phyloP scores from a whole-genome alignment of 53 echinoderm and acorn worm genomes.

The Henricia sp. region DNA sequence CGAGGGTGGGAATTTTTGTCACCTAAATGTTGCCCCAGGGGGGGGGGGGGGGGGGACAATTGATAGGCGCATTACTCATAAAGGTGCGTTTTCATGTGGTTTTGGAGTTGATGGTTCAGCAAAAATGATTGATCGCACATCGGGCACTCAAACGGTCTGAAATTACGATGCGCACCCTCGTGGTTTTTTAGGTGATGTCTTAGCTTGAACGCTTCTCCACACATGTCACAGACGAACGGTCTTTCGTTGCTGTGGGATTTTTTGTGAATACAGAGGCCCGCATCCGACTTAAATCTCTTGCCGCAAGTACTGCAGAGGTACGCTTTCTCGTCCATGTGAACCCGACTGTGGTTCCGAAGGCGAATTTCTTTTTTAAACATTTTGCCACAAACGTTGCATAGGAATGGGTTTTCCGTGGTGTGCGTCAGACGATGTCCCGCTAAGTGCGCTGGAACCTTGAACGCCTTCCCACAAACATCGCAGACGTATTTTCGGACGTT shows the following conservation, averaged over 20 bases:
- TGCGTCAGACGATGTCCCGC: constrained; percentile 3
- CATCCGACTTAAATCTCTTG: background rate
- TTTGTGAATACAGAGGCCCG: background rate
- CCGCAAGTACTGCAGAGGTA: constrained; percentile 29
- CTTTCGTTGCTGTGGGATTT: constrained; percentile 3
- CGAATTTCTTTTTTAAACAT: background rate
- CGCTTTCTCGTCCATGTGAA: constrained; percentile 11
- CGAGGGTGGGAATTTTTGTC: too few species aligned
- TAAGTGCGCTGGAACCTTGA: background rate
- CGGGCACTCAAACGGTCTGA: constrained; percentile 6
- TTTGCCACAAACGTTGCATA: constrained; percentile 20
- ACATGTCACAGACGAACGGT: constrained; percentile 15
- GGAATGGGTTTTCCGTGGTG: background rate
- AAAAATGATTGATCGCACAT: constrained; percentile 32
- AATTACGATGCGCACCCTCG: background rate
- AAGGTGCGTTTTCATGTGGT: constrained; percentile 6
- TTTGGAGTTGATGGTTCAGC: constrained; percentile 4
- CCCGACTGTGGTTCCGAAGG: background rate
- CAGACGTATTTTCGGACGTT: background rate
- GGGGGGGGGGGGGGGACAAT: too few species aligned
- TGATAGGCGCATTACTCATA: too few species aligned
- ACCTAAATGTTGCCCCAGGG: too few species aligned
- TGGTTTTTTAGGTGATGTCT: constrained; percentile 19
- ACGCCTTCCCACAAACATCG: constrained; percentile 16
- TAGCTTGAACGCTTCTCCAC: constrained; percentile 16